These are phyloP conservation scores for Epinephelus malabaricus DNA, from an alignment of 2,797 vertebrate genomes.

Conservation along the genomic window DNA sequence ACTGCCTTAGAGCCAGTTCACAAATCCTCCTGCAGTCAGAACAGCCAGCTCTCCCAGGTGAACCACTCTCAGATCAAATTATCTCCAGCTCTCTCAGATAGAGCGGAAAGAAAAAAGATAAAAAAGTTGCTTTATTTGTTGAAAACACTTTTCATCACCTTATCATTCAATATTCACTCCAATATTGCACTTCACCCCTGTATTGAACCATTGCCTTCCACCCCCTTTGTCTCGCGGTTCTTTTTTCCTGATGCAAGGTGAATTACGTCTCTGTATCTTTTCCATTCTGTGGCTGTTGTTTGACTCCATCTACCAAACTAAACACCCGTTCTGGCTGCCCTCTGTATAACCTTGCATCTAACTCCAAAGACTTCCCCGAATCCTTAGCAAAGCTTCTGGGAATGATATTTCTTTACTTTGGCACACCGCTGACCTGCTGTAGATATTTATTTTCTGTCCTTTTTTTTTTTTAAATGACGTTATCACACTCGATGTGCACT, in stretches of 20 bases:
- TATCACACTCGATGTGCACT: constrained; percentile 51
- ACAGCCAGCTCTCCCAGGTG: constrained; percentile 72
- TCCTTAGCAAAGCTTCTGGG: constrained; percentile 78
- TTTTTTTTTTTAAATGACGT: constrained; percentile 45
- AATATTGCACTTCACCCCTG: constrained; percentile 41
- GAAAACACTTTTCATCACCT: constrained; percentile 48
- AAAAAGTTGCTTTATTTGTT: constrained; percentile 64
- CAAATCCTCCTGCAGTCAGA: constrained; percentile 75
- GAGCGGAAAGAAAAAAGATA: neutral
- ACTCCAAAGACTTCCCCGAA: constrained; percentile 82
- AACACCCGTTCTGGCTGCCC: constrained; percentile 82
- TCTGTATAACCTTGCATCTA: constrained; percentile 81
- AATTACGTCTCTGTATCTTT: constrained; percentile 64
- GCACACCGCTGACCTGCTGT: constrained; percentile 70
- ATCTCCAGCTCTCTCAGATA: constrained; percentile 42
- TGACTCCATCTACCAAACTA: constrained; percentile 72
- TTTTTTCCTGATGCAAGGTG: constrained; percentile 61
- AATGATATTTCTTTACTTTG: constrained; percentile 82
- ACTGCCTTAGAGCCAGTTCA: constrained; percentile 72
- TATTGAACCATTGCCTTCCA: constrained; percentile 29
- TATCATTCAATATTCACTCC: constrained; percentile 48
- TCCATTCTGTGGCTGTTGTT: constrained; percentile 69
- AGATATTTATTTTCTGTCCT: constrained; percentile 66
- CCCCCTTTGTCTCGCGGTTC: constrained; percentile 20
- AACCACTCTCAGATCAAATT: constrained; percentile 69